Conservation (phyloP, 2,113 vertebrate genomes). For the Helogale parvula region DNA sequence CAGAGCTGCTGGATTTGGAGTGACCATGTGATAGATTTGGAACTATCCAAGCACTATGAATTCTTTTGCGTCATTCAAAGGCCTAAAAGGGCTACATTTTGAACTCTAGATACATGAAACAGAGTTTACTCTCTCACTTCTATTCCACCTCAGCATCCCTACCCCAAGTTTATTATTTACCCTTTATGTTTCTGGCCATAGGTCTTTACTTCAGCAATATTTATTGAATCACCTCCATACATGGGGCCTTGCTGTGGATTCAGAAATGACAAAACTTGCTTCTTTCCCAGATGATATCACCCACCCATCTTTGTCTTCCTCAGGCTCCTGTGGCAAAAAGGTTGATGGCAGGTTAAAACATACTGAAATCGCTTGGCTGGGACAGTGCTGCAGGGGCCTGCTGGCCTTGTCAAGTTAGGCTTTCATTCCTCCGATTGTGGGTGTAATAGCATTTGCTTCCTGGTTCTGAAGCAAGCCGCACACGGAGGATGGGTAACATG, state of each 20-base stretch:
- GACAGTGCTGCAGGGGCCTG: not conserved
- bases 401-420: not conserved
- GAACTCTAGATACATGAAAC: not conserved
- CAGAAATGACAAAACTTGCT: not conserved
- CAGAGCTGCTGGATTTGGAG: not conserved
- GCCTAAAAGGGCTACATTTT: not conserved
- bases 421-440: not conserved
- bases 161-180: not conserved
- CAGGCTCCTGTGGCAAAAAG: not conserved
- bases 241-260: not conserved
- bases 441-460: not conserved
- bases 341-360: not conserved
- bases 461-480: not conserved
- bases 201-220: not conserved
- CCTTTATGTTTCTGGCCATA: not conserved
- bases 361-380: not conserved
- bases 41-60: not conserved
- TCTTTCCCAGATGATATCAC: not conserved
- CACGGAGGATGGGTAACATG: not conserved
- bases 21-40: not conserved
- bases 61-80: not conserved
- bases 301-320: not conserved
- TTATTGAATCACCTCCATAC: not conserved
- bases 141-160: accelerated
- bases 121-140: not conserved